Evolutionary conservation across 2,888 invertebrate genomes (phyloP).

Genomic region (Encarsia formosa): DNA sequence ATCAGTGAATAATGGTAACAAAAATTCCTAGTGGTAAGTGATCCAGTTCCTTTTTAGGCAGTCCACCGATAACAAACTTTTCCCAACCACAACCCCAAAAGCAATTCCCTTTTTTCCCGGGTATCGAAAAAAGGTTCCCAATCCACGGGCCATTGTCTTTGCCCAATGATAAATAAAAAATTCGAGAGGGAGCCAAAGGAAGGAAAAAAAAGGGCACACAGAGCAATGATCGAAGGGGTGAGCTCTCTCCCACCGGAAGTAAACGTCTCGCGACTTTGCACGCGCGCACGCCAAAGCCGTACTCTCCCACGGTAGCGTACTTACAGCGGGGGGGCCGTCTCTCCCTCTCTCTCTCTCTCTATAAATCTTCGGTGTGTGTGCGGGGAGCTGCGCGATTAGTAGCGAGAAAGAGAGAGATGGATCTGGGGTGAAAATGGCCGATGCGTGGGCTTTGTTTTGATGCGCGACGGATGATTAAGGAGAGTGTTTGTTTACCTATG

Average conservation of each 20-base stretch:
- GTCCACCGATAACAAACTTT: too few relatives aligned
- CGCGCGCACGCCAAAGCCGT: conserved; percentile 43
- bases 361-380: conserved; percentile 51
- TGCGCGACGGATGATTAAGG: too few relatives aligned
- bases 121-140: neutral
- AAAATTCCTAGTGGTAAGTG: too few relatives aligned
- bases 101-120: neutral
- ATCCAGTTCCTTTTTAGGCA: too few relatives aligned
- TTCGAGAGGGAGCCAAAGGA: conserved; percentile 14
- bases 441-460: too few relatives aligned
- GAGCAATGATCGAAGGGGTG: too few relatives aligned
- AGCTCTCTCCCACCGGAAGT: conserved; percentile 46
- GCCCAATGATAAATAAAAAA: conserved; percentile 28
- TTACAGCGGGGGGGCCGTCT: too few relatives aligned
- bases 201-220: neutral
- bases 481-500: neutral
- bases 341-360: conserved; percentile 30
- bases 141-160: conserved; percentile 35
- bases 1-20: too few relatives aligned
- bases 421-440: conserved; percentile 12
- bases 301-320: too few relatives aligned
- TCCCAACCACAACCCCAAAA: too few relatives aligned
- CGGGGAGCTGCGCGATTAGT: conserved; percentile 48
- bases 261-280: conserved; percentile 36
- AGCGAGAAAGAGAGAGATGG: conserved; percentile 21